phyloP scores from a whole-genome alignment of 2,888 invertebrate genomes.

The Trichopria drosophilae region DNA sequence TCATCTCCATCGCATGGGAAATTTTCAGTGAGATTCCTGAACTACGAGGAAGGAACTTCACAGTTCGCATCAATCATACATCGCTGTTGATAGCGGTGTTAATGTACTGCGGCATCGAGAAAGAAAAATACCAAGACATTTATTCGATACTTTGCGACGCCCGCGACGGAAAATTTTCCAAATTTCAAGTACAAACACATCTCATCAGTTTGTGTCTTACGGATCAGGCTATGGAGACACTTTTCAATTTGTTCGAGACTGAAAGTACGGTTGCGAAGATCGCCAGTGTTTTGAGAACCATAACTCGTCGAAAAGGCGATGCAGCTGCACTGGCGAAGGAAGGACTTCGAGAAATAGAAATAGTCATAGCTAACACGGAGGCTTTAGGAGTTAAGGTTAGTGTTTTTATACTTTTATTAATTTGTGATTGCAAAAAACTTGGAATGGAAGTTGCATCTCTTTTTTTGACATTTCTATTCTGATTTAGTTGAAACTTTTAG shows the following conservation, averaged over 20 bases:
- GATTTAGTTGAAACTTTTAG: too few species aligned
- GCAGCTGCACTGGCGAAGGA: constrained; percentile 69
- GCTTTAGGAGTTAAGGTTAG: constrained; percentile 75
- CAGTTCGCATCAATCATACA: constrained; percentile 79
- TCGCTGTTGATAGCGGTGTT: constrained; percentile 75
- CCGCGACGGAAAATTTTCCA: constrained; percentile 67
- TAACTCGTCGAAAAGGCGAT: constrained; percentile 72
- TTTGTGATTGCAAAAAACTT: too few species aligned
- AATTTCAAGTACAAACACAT: constrained; percentile 72
- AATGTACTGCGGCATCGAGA: constrained; percentile 77
- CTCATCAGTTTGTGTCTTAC: constrained; percentile 70
- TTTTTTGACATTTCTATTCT: too few species aligned
- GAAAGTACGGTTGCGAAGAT: constrained; percentile 69
- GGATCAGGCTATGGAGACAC: constrained; percentile 66
- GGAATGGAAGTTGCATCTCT: too few species aligned
- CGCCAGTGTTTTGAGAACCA: constrained; percentile 64
- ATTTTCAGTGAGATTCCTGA: constrained; percentile 71
- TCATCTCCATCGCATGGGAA: constrained; percentile 77
- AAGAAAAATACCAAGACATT: constrained; percentile 65
- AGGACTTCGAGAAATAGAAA: constrained; percentile 75
- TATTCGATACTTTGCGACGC: constrained; percentile 60
- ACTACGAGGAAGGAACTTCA: constrained; percentile 67
- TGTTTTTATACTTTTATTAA: not conserved
- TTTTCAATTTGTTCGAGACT: constrained; percentile 70
- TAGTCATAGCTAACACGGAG: constrained; percentile 71